Base-by-base conservation (phyloP, 2,113 vertebrate species). In the Brachypodius melanocephalos region DNA sequence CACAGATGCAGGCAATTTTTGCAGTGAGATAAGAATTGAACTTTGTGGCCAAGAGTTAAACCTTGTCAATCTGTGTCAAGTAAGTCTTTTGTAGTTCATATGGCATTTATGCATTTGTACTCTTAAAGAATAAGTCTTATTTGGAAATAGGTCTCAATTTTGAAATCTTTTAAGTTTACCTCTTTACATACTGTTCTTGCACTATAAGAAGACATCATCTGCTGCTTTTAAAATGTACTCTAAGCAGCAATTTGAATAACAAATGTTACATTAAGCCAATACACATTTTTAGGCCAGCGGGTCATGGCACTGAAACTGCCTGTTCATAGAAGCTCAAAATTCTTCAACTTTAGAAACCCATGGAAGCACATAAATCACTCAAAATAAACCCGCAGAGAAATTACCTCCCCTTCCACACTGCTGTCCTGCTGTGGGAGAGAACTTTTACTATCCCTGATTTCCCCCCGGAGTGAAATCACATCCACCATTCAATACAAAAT, bases 401-500 rank as follows among this genome's bases (percentile, higher is more conserved):
- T 45, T 71, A 51, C 10, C 52, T 89, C 42, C 49, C 54, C 17
- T 82, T 95, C 45, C 57, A 45, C 58, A 48, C 38, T 48, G 52
- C 66, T 91, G 49, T 58, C 49, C 62, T 95, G 78, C 62, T 88
- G 49, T 91, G 92, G 90, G 71, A 85, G 93, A 81, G 71, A 57
- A 81, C 88, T 96, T 94, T 88, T 7, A 10, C 78, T 90, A 20
- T 75, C 62, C 51, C n/a, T 17, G 20, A 71, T 94, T 90, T 85
- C 63, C 49, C 85, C 40, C 29, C 0, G 25, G 92, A 76, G 74
- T 85, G 90, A 88, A 94, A 95, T 76, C 62, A 5, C 85, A 95
- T 94, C 58, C 82, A 57, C 74, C 49, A 93, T 73, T 75, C 92
- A 89, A 94, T 95, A 88, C 85, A 94, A 95, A 96, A 96, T 95